phyloP scores from a whole-genome alignment of 2,113 vertebrate species.

The Procavia capensis region DNA sequence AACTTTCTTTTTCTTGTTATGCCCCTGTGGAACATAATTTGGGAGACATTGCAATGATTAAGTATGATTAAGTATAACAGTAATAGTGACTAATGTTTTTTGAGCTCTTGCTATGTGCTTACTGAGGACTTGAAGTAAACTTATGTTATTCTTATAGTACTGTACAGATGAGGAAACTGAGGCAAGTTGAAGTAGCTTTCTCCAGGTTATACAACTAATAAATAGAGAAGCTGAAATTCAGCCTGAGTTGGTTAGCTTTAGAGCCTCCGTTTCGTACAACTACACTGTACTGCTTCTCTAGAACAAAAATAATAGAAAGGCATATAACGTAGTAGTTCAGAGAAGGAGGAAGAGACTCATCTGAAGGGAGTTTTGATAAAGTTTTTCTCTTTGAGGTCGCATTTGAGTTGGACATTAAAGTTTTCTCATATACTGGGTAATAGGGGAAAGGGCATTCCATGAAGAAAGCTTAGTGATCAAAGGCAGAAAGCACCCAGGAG shows the following conservation, averaged over 20 bases:
- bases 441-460: not conserved
- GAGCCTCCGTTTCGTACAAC: not conserved
- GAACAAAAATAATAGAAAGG: not conserved
- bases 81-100: not conserved
- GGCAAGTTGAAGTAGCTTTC: not conserved
- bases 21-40: not conserved
- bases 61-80: conserved; percentile 25
- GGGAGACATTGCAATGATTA: not conserved
- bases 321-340: not conserved
- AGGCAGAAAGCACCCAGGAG: not conserved
- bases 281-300: not conserved
- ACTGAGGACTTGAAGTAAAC: not conserved
- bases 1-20: not conserved
- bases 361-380: not conserved
- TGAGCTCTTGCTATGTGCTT: not conserved
- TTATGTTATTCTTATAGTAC: not conserved
- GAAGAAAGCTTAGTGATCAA: not conserved
- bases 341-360: not conserved
- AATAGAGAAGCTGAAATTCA: not conserved
- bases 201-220: not conserved
- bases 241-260: not conserved
- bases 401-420: not conserved
- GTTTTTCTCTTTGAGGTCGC: not conserved
- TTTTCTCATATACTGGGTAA: not conserved
- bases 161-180: not conserved